phyloP scores from a whole-genome alignment of 2,888 invertebrate genomes.

The Eilema griseolum region DNA sequence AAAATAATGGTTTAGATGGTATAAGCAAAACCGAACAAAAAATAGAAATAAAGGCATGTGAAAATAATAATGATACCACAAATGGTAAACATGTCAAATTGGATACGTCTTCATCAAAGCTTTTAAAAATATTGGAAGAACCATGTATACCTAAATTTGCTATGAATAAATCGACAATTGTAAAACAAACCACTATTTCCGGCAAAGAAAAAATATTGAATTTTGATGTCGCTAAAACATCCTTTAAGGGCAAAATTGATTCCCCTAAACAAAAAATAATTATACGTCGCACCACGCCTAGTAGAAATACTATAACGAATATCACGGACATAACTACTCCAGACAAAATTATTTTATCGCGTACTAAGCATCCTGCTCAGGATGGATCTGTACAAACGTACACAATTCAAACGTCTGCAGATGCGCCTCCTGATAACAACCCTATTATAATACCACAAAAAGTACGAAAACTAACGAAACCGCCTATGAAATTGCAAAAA shows the following conservation, averaged over 20 bases:
- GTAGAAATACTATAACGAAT: constrained; percentile 71
- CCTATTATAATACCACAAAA: constrained; percentile 79
- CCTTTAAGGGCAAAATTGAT: constrained; percentile 68
- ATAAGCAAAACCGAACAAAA: constrained; percentile 62
- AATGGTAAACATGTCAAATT: constrained; percentile 63
- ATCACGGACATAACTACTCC: constrained; percentile 69
- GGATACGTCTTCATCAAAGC: constrained; percentile 83
- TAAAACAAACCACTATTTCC: constrained; percentile 70
- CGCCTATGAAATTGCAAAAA: constrained; percentile 73
- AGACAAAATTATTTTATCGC: constrained; percentile 80
- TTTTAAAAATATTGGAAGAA: constrained; percentile 87
- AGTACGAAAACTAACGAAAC: constrained; percentile 72
- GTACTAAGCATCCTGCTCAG: constrained; percentile 64
- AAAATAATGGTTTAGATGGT: constrained; percentile 62
- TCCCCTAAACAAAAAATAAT: constrained; percentile 81
- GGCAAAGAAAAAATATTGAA: constrained; percentile 82
- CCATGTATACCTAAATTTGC: constrained; percentile 69
- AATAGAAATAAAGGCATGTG: constrained; percentile 60
- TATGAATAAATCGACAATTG: constrained; percentile 60
- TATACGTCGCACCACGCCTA: constrained; percentile 74
- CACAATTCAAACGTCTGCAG: constrained; percentile 77
- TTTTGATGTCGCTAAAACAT: constrained; percentile 76
- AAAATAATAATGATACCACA: constrained; percentile 61
- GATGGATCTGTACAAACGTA: constrained; percentile 80
- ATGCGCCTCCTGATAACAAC: constrained; percentile 68